Base-by-base conservation (phyloP, 1,140 invertebrate genomes). In the Wiebesia pumilae region DNA sequence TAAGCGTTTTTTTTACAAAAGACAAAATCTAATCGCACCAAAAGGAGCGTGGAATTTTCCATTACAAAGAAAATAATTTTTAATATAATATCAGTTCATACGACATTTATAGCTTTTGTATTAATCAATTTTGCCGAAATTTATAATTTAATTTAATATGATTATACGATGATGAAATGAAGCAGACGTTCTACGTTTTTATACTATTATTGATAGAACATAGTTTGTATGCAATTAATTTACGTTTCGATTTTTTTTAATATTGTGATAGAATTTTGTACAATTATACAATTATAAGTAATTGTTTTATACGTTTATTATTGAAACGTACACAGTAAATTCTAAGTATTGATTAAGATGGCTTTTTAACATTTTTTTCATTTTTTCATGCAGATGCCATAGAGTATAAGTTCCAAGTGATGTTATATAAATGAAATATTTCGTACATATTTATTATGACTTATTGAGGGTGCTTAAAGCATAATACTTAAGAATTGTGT, bases 391-490 rank as follows among this genome's bases (percentile, higher is more conserved):
- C 9, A 69, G 77, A 54, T 30, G 75, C 86, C 75, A 87, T 80
- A 87, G 81, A 83, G 81, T 86, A 86, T 71, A 87, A 83, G 85
- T 87, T 87, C 81, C 35, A 83, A 69, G 69, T 77, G 85, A 86
- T 86, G 85, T 82, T 77, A 51, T 21, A 38, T 67, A 77, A 79
- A 40, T 30, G 12, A 30, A 69, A 69, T 83, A 71, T 87, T 87
- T 87, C 58, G 79, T 87, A 87, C 9, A 67, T 83, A 82, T 67
- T 82, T 82, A 82, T 86, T 87, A 81, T 67, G 80, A 87, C 71
- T 87, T 78, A 69, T 83, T 51, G 54, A 47, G 40, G 81, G 75
- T 87, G 86, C 86, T 87, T 83, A 87, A 33, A 83, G 33, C 40
- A 67, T 43, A 83, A 58, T 83, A 71, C 62, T 82, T 62, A 27